Conservation (phyloP, 2,113 vertebrate genomes). For the Silurus asotus region DNA sequence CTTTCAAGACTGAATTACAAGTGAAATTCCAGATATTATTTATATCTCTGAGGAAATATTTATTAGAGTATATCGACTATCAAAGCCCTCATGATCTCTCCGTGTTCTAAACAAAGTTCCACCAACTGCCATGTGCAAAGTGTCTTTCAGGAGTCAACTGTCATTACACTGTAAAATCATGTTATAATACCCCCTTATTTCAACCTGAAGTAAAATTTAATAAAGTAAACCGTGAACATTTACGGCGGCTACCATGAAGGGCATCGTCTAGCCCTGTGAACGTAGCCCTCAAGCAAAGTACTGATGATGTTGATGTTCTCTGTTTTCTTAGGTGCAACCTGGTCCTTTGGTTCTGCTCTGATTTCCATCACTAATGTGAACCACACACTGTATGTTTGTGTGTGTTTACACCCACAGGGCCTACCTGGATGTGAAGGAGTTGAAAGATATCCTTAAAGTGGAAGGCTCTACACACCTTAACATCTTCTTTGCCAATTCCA, state of each 20-base stretch:
- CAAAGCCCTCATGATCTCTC: background rate
- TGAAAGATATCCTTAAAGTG: constrained; percentile 90
- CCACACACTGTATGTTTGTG: constrained; percentile 1
- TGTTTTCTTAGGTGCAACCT: background rate
- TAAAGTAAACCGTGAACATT: background rate
- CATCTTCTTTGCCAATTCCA: constrained; percentile 98
- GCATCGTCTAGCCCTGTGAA: background rate
- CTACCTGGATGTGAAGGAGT: constrained; percentile 94
- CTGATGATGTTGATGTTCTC: background rate
- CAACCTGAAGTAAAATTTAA: background rate
- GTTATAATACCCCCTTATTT: background rate
- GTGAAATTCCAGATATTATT: background rate
- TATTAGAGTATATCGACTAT: background rate
- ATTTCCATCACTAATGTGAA: background rate
- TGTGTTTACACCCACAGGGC: constrained; percentile 76
- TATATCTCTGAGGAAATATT: background rate
- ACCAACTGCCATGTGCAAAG: background rate
- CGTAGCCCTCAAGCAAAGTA: background rate
- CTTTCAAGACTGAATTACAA: background rate
- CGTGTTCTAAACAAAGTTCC: background rate
- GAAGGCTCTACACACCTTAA: constrained; percentile 96
- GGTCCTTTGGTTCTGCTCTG: constrained; percentile 37
- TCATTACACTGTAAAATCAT: background rate
- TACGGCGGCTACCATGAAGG: background rate
- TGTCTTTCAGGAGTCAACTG: background rate